phyloP scores from a whole-genome alignment of 2,888 invertebrate species.

The Meiosimyza platycephala region DNA sequence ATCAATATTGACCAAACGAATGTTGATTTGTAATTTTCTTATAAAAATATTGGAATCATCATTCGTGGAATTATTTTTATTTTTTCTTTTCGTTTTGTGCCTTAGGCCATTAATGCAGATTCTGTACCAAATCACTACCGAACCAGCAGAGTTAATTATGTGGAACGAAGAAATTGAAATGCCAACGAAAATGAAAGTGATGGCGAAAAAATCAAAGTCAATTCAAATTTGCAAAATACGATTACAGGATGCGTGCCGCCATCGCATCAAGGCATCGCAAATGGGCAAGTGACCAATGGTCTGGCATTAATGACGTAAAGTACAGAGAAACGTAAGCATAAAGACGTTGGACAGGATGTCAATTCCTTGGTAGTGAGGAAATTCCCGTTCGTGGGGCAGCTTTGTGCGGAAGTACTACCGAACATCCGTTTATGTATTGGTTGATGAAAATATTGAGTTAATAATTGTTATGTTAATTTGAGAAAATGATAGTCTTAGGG shows the following conservation, averaged over 20 bases:
- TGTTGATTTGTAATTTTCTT: too few species aligned
- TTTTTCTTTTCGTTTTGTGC: neutral
- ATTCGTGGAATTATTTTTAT: too few species aligned
- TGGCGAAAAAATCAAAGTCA: constrained; percentile 20
- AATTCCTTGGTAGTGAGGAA: constrained; percentile 9
- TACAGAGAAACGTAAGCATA: neutral
- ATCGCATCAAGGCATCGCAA: neutral
- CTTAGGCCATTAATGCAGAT: constrained; percentile 12
- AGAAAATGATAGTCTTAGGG: neutral
- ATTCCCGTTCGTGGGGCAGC: neutral
- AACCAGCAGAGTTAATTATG: constrained; percentile 7
- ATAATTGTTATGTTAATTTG: constrained; percentile 18
- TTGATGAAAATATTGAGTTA: neutral
- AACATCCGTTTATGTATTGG: neutral
- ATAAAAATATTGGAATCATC: too few species aligned
- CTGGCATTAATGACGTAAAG: constrained; percentile 21
- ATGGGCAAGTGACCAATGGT: constrained; percentile 19
- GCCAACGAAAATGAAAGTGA: constrained; percentile 12
- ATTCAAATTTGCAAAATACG: constrained; percentile 22
- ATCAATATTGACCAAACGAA: too few species aligned
- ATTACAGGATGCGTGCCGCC: constrained; percentile 18
- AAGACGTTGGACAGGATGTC: constrained; percentile 17
- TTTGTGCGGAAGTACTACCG: neutral
- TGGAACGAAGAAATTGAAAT: constrained; percentile 18
- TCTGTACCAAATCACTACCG: neutral